Conservation (phyloP, 1,140 invertebrate species). For the Cotesia vestalis region DNA sequence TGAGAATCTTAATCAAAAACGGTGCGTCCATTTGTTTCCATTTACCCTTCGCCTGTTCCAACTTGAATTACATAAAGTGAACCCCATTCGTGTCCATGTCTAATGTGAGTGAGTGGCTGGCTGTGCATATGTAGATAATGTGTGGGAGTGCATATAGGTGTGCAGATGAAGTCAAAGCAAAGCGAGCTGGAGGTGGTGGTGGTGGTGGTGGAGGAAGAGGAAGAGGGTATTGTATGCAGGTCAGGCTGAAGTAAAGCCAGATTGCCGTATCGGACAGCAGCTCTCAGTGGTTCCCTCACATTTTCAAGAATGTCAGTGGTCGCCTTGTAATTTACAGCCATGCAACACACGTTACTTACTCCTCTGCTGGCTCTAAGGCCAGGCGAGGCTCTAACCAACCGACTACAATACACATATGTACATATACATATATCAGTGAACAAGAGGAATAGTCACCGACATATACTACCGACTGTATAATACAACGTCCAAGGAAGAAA, state of each 20-base stretch:
- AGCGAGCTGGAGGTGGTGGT: not conserved
- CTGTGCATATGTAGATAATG: not conserved
- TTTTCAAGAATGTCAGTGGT: slow-evolving; percentile 20
- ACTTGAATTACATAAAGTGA: slow-evolving; percentile 11
- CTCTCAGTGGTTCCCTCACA: slow-evolving; percentile 3
- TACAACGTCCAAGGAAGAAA: not conserved
- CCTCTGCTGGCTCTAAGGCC: not conserved
- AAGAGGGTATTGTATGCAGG: not conserved
- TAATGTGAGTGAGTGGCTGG: not conserved
- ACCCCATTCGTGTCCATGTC: not conserved
- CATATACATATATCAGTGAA: not conserved
- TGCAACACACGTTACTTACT: slow-evolving; percentile 35
- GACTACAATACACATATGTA: not conserved
- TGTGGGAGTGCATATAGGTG: not conserved
- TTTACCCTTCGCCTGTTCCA: not conserved
- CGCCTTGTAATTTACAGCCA: slow-evolving; percentile 33
- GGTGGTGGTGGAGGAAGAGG: too few relatives aligned
- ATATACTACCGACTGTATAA: too few relatives aligned
- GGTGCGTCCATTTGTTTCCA: too few relatives aligned
- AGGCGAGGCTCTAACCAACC: not conserved
- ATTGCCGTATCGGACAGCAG: slow-evolving; percentile 12
- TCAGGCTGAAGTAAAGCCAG: slow-evolving; percentile 22
- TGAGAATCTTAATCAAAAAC: too few relatives aligned
- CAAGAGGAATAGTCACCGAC: not conserved
- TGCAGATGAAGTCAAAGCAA: not conserved